phyloP scores from a whole-genome alignment of 92 coral and sea anemone species.

The Palythoa heliodiscus region DNA sequence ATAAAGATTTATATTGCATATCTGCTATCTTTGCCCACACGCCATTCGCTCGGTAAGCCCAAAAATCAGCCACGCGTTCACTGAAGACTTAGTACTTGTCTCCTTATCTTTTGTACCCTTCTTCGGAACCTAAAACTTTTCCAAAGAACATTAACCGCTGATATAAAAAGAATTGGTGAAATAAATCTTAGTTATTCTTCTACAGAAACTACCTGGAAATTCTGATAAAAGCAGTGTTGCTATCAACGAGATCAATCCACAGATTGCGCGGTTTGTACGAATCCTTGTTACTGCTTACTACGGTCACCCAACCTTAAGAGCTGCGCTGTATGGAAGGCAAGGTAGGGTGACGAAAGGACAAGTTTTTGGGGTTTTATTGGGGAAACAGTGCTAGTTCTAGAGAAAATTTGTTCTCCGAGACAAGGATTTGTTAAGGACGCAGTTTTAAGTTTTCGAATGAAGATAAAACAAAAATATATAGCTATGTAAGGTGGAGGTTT shows the following conservation, averaged over 20 bases:
- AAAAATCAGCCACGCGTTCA: too few relatives aligned
- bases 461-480: too few relatives aligned
- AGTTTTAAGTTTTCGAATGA: too few relatives aligned
- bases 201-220: neutral
- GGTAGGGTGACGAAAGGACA: neutral
- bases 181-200: neutral
- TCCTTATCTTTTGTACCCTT: too few relatives aligned
- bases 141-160: neutral
- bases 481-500: too few relatives aligned
- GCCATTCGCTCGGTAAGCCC: too few relatives aligned
- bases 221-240: neutral
- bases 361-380: neutral
- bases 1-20: too few relatives aligned
- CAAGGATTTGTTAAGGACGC: too few relatives aligned
- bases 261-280: neutral
- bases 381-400: too few relatives aligned
- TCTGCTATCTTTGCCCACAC: too few relatives aligned
- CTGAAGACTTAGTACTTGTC: too few relatives aligned
- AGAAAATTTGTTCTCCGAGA: too few relatives aligned
- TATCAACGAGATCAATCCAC: neutral
- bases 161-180: neutral
- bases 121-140: neutral
- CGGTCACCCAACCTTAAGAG: neutral
- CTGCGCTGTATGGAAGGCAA: constrained; percentile 31
- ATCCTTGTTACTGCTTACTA: neutral